Evolutionary conservation across 2,888 invertebrate genomes (phyloP), one percentile per base, ranked within the genome.

Genomic region (Amaurobius ferox): DNA sequence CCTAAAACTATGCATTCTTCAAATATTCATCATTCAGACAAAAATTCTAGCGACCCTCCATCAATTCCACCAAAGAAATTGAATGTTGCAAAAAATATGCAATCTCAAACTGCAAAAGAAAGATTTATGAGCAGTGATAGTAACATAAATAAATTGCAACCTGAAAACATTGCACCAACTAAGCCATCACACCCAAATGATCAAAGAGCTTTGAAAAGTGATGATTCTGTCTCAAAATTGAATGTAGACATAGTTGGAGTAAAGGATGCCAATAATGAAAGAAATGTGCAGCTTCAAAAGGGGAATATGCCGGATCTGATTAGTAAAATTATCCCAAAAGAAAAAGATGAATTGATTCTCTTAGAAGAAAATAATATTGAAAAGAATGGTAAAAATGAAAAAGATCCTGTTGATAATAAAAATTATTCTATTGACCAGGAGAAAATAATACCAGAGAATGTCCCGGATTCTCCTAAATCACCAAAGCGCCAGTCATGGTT

Each of bases 401-500:
- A 86, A 68, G 77, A 73, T 44, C 55, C 66, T 39, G 40, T 67
- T 23, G 67, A 66, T 29, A 73, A 67, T 40, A 68, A 79, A 35
- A 72, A 72, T 28, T 16, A 26, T 26, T 2, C 28, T n/a, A 40
- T 11, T 1, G 40, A 35, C n/a, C 1, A 66, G 11, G 30, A 32
- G 19, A 35, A 66, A 32, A n/a, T 6, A 19, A 66, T 1, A 6
- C 40, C 7, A 16, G 67, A 66, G 28, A 72, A 71, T 19, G 35
- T 39, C 29, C 78, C 78, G 19, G 85, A 86, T 1, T 85, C 83
- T 39, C 81, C 81, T 16, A 74, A 81, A 40, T 83, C 83, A 28
- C 83, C 83, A 3, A 86, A 79, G 23, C 55, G 85, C 3, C 78
- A 86, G n/a, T 79, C 86, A 16, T 86, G 86, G 86, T 79, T 86